Evolutionary conservation across 2,113 vertebrate genomes (phyloP), one percentile per base, ranked within the genome.

Genomic region (Muscicapa adusta): DNA sequence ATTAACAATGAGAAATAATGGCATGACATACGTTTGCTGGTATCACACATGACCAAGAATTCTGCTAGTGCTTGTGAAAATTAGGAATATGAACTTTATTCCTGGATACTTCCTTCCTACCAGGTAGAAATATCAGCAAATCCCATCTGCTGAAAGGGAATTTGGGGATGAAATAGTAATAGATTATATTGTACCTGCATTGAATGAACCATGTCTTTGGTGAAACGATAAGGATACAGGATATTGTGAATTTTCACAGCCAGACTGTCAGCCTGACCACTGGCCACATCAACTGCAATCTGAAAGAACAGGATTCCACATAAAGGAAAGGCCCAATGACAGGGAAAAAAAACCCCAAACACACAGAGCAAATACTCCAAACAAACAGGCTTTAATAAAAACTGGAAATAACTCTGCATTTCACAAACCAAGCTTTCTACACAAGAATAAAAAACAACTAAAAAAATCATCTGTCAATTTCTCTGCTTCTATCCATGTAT

Each of bases 211-310:
- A 99, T 99, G 40, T 98, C 98, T 96, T 99, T 99, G 91, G 99
- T 99, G 94, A 99, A 99, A 72, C 98, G 99, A 72, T 99, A 99
- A 6, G 99, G 99, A 95, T 98, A 99, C 14, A 99, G 97, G 76
- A 99, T 98, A 71, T 99, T 99, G 97, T 99, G 99, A 93, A 99
- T 98, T 97, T 99, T 99, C 65, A 99, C 99, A 36, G 98, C 98
- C 83, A 99, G 97, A 67, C 92, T 98, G 24, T 98, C 98, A 10
- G 98, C 98, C 93, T 98, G 98, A 51, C 96, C 91, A 4, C 97
- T 98, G 94, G 98, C 98, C 76, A 99, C 98, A 97, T 99, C 98
- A 80, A 99, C 82, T 54, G 98, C 98, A 89, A 99, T 98, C 99
- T 99, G 96, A 77, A 90, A 93, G 86, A 88, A 72, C 8, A 86